These are phyloP conservation scores for Grapholita molesta DNA, from an alignment of 1,140 invertebrate genomes.

Conservation along the genomic window DNA sequence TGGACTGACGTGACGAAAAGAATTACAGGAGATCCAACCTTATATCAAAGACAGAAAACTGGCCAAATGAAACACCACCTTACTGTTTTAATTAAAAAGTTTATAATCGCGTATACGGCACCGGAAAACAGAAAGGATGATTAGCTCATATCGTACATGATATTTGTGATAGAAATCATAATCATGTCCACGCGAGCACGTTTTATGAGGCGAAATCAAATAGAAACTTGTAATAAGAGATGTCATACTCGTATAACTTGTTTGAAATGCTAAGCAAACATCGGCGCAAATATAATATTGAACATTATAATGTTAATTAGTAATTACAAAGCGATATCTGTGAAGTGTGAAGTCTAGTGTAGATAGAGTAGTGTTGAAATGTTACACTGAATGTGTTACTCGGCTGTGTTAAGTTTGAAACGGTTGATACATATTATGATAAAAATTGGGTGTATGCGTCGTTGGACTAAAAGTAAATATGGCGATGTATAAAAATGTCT, in stretches of 20 bases:
- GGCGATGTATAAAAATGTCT: too few species aligned
- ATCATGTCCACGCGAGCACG: slow-evolving; percentile 63
- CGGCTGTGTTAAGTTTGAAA: neutral
- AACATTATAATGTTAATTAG: slow-evolving; percentile 66
- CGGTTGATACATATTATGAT: neutral
- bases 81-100: neutral
- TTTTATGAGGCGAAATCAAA: slow-evolving; percentile 75
- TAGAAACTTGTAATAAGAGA: slow-evolving; percentile 77
- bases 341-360: slow-evolving; percentile 37
- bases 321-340: slow-evolving; percentile 52
- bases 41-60: slow-evolving; percentile 26
- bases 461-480: neutral
- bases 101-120: neutral
- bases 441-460: neutral
- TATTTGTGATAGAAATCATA: slow-evolving; percentile 75
- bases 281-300: slow-evolving; percentile 68
- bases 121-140: slow-evolving; percentile 22
- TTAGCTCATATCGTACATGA: slow-evolving; percentile 51
- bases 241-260: slow-evolving; percentile 60
- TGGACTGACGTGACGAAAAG: slow-evolving; percentile 34
- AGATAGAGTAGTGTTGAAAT: neutral
- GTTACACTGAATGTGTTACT: neutral
- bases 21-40: slow-evolving; percentile 31
- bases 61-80: neutral
- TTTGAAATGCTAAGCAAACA: slow-evolving; percentile 70